Evolutionary conservation across 2,888 invertebrate genomes (phyloP).

Genomic region (Hetaerina titia): DNA sequence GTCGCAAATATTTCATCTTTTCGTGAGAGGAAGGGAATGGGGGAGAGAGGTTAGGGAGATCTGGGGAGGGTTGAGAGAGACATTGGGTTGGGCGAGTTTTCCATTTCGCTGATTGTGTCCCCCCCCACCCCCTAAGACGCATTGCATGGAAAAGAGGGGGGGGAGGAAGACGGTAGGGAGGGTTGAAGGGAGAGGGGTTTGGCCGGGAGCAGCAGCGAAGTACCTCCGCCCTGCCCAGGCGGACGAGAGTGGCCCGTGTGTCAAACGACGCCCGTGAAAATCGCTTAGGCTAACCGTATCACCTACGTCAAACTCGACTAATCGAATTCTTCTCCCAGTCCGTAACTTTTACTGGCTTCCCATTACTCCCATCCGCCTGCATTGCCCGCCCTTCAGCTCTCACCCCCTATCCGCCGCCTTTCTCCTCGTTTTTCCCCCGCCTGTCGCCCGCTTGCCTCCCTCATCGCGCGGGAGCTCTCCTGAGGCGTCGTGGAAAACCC

Average conservation of each 20-base stretch:
- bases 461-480: not conserved
- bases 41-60: not conserved
- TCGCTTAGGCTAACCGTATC: constrained; percentile 33
- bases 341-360: not conserved
- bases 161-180: too few species aligned
- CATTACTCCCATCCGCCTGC: not conserved
- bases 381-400: not conserved
- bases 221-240: not conserved
- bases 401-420: not conserved
- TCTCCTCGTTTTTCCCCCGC: not conserved
- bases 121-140: constrained; percentile 2
- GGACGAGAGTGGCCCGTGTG: not conserved
- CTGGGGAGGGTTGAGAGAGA: not conserved
- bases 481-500: not conserved
- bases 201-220: not conserved
- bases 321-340: constrained; percentile 2
- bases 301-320: not conserved
- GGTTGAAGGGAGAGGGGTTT: too few species aligned
- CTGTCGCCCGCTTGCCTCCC: not conserved
- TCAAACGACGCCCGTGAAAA: not conserved
- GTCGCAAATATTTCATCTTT: constrained; percentile 23
- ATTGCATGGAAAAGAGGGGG: not conserved
- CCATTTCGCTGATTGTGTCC: constrained; percentile 17
- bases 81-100: not conserved
- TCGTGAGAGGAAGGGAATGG: not conserved